phyloP scores from a whole-genome alignment of 2,113 vertebrate genomes.

The Orcinus orca region DNA sequence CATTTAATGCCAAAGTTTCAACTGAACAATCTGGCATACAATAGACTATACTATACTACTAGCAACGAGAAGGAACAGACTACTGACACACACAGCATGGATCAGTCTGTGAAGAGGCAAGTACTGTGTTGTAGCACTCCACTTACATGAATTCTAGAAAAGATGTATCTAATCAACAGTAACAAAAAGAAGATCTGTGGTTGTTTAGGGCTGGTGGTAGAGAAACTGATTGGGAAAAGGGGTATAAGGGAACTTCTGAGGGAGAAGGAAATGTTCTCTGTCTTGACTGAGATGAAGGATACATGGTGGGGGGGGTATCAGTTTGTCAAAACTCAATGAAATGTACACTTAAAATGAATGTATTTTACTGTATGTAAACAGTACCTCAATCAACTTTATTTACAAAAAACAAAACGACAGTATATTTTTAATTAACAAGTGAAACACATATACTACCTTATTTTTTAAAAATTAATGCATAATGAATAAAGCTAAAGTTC shows the following conservation, averaged over 20 bases:
- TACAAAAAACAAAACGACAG: not conserved
- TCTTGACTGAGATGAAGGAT: not conserved
- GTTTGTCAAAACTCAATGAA: not conserved
- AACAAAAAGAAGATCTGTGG: not conserved
- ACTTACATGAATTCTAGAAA: not conserved
- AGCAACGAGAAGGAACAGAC: not conserved
- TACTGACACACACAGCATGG: not conserved
- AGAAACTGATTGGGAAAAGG: not conserved
- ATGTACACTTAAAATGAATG: not conserved
- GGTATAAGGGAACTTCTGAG: not conserved
- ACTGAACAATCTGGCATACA: not conserved
- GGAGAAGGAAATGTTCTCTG: not conserved
- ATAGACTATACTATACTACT: not conserved
- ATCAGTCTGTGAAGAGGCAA: not conserved
- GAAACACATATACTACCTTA: not conserved
- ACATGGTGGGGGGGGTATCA: not conserved
- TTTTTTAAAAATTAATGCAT: not conserved
- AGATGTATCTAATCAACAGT: not conserved
- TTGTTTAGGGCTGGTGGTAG: not conserved
- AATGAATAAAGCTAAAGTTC: not conserved
- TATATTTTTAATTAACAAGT: constrained; percentile 46
- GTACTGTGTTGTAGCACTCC: not conserved
- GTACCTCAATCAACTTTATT: not conserved
- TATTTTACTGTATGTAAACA: not conserved
- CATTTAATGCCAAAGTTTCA: not conserved